A percentile compares a stretch with the other conserved stretches of the same genome.
Evolutionary conservation across 2,888 invertebrate species (phyloP).

Genomic region (Conus canariensis): DNA sequence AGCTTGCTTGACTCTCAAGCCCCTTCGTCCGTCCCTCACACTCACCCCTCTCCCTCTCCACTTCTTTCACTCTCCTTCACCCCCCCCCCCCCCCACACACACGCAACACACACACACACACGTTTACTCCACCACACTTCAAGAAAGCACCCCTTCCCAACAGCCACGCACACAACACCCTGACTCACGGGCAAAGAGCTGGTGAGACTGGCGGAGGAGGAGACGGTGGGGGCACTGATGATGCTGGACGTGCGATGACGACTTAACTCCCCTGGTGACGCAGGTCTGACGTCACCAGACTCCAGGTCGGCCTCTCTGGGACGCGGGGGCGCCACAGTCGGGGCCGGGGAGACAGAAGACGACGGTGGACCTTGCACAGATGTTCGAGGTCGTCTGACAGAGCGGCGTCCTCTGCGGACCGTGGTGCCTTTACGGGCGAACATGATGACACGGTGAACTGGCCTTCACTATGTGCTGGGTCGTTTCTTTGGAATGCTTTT

Average conservation of each 20-base stretch:
- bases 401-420: conserved; percentile 39
- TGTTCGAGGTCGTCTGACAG: conserved; percentile 42
- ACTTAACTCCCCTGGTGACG: conserved; percentile 6
- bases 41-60: too few relatives aligned
- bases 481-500: background rate
- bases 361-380: background rate
- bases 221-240: background rate
- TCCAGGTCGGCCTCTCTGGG: conserved; percentile 1
- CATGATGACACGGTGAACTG: background rate
- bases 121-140: too few relatives aligned
- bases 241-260: conserved; percentile 28
- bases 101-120: too few relatives aligned
- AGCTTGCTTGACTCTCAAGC: too few relatives aligned
- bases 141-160: background rate
- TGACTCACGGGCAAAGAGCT: conserved; percentile 29
- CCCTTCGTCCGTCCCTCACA: too few relatives aligned
- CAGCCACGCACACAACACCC: too few relatives aligned
- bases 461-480: background rate
- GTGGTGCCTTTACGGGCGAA: conserved; percentile 48
- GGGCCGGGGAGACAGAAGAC: conserved; percentile 17
- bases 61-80: too few relatives aligned
- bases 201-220: conserved; percentile 25
- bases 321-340: background rate
- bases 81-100: too few relatives aligned
- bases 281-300: conserved; percentile 14